A percentile compares a stretch with the other conserved stretches of the same genome.
Conservation (phyloP, 2,797 vertebrate genomes). For the Sparidentex hasta region DNA sequence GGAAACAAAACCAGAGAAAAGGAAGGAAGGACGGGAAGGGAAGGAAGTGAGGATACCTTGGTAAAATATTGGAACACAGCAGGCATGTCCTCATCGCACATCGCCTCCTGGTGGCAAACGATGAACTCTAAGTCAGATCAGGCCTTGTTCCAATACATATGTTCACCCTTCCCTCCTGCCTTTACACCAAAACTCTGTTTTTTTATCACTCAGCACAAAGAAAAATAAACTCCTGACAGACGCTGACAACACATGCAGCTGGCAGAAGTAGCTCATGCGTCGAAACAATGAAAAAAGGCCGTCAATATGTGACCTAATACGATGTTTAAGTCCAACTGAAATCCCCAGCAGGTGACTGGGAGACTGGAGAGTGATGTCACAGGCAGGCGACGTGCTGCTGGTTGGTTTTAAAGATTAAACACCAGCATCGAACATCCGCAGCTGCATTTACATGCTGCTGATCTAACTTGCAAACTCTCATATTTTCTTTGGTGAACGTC, state of each 20-base stretch:
- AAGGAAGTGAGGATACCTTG: slow-evolving; percentile 76
- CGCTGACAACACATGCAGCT: slow-evolving; percentile 41
- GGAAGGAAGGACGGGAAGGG: slow-evolving; percentile 1
- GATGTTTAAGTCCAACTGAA: slow-evolving; percentile 40
- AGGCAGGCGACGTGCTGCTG: too few species aligned
- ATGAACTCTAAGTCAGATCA: slow-evolving; percentile 63
- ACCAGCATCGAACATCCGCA: background rate
- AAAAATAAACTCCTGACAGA: slow-evolving; percentile 21
- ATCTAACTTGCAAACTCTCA: too few species aligned
- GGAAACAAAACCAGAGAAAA: slow-evolving; percentile 13
- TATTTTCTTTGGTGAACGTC: background rate
- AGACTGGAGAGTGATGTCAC: too few species aligned
- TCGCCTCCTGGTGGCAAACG: slow-evolving; percentile 82
- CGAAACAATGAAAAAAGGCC: slow-evolving; percentile 3
- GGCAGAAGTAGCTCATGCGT: slow-evolving; percentile 45
- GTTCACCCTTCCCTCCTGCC: slow-evolving; percentile 46
- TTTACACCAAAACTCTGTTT: slow-evolving; percentile 13
- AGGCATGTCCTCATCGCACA: slow-evolving; percentile 83
- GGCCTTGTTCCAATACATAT: slow-evolving; percentile 59
- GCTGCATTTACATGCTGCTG: too few species aligned
- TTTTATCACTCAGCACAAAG: slow-evolving; percentile 7
- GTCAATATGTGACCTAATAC: background rate
- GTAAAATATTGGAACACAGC: slow-evolving; percentile 85
- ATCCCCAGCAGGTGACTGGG: background rate
- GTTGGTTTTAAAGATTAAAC: too few species aligned